Evolutionary conservation across 2,113 vertebrate genomes (phyloP), one percentile per base, ranked within the genome.

Genomic region (Pomatostomus ruficeps): DNA sequence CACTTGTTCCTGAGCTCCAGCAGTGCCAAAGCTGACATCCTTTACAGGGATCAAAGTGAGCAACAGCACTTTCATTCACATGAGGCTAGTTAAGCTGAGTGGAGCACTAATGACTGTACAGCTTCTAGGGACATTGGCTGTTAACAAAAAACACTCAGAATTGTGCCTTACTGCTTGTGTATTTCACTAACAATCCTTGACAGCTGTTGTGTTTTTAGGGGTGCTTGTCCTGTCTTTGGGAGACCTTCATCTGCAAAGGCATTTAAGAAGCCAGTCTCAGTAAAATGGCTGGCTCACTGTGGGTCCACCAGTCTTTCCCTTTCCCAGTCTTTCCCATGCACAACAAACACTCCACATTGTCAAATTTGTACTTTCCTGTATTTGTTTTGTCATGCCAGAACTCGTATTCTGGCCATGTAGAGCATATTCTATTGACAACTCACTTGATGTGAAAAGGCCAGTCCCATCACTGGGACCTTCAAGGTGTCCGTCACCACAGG

Each of bases 401-500:
- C 61, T 85, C 5, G 1, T 48, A 52, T 43, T 62, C 66, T 95
- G 72, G 87, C 79, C 68, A 82, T 2, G 35, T 65, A 85, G 51
- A 92, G 49, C 95, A 49, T 90, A 52, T 87, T 95, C 96, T 95
- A 54, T 77, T 85, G 91, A 89, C 84, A 96, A 99, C 98, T 99
- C 98, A 99, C 98, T 98, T 99, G 98, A 94, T 98, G 98, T 97
- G 98, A 98, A 97, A 98, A 98, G 97, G 98, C 97, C 98, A 98
- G 97, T 96, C 98, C 98, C 98, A 98, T 97, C 97, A 98, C 96
- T 96, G 98, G 98, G 97, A 99, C 98, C 98, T 98, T 99, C 98
- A 99, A 97, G 95, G 98, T 98, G 96, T 98, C 98, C 96, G 96
- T 98, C 98, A 98, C 98, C 98, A 98, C 96, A 93, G 98, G 97